phyloP scores from a whole-genome alignment of 2,797 vertebrate species.

The Leptatherina wallacei region DNA sequence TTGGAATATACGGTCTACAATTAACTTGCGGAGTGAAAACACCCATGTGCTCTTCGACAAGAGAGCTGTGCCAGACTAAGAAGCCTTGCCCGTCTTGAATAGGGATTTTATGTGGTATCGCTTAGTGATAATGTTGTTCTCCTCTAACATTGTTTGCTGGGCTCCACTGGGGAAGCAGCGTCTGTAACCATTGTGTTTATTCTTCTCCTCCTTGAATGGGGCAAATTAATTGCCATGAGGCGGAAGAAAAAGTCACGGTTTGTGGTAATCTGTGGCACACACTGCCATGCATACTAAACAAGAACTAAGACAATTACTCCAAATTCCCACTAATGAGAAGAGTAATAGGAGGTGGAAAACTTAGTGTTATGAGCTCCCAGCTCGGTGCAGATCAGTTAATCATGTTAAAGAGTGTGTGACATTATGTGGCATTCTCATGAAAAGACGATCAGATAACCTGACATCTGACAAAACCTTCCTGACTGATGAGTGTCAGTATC shows the following conservation, averaged over 20 bases:
- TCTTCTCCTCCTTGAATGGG: conserved; percentile 68
- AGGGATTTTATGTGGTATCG: conserved; percentile 55
- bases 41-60: conserved; percentile 24
- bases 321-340: conserved; percentile 62
- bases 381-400: conserved; percentile 24
- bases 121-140: conserved; percentile 60
- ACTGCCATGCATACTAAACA: conserved; percentile 64
- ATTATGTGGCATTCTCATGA: conserved; percentile 2
- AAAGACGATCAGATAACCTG: conserved; percentile 33
- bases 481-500: conserved; percentile 15
- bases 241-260: conserved; percentile 66
- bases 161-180: conserved; percentile 54
- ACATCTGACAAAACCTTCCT: conserved; percentile 5
- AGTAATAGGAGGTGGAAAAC: conserved; percentile 46
- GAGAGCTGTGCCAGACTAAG: conserved; percentile 37
- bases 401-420: conserved; percentile 11
- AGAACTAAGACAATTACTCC: conserved; percentile 56
- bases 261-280: conserved; percentile 55
- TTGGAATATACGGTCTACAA: conserved; percentile 61
- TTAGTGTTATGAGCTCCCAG: conserved; percentile 27
- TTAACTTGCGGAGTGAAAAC: conserved; percentile 38
- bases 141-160: conserved; percentile 64
- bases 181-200: conserved; percentile 73
- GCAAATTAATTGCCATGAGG: conserved; percentile 72
- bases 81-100: conserved; percentile 46